A percentile compares a stretch with the other conserved stretches of the same genome.
These are phyloP conservation scores for Cantharis lateralis DNA, from an alignment of 2,888 invertebrate genomes.

Conservation along the genomic window DNA sequence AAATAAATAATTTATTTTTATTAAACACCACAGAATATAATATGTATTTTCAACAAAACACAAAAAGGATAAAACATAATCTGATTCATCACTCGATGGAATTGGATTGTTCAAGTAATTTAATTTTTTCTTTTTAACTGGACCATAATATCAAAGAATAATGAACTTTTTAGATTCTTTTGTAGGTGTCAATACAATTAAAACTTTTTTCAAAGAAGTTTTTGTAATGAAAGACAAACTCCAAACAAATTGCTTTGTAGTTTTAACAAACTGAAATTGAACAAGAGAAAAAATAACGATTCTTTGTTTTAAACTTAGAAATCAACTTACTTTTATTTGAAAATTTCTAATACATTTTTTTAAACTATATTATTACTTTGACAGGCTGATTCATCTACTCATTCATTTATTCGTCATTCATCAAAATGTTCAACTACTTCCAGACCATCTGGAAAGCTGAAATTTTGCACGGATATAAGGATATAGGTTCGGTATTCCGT, in stretches of 20 bases:
- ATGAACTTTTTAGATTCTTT: not conserved
- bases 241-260: not conserved
- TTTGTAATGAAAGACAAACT: not conserved
- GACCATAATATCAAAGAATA: not conserved
- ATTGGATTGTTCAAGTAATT: not conserved
- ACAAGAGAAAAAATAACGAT: not conserved
- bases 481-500: no score
- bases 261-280: not conserved
- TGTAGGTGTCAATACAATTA: not conserved
- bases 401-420: no score
- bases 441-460: no score
- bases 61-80: no score
- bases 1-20: no score
- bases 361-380: no score
- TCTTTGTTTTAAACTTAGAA: not conserved
- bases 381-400: no score
- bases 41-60: no score
- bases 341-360: no score
- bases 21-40: no score
- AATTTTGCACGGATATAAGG: no score
- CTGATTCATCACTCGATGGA: not conserved
- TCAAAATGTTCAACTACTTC: no score
- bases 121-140: not conserved
- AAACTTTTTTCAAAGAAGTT: not conserved
- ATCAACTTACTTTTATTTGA: not conserved